These are phyloP conservation scores for Lutjanus erythropterus DNA, from an alignment of 2,113 vertebrate genomes.

Conservation along the genomic window DNA sequence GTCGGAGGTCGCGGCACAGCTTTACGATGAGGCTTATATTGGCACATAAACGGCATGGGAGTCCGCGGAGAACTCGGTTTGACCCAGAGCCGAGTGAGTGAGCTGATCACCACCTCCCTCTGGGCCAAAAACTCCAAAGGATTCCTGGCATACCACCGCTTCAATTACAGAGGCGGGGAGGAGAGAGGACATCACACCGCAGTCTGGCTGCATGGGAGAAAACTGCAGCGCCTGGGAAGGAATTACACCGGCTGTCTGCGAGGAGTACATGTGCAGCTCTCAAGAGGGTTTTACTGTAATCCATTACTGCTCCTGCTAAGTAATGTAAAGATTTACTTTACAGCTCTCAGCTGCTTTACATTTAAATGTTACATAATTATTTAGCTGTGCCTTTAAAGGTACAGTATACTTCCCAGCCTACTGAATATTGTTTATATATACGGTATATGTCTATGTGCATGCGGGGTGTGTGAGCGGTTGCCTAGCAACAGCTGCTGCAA, in stretches of 20 bases:
- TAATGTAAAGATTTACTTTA: background rate
- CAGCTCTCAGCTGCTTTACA: background rate
- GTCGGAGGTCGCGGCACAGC: constrained; percentile 42
- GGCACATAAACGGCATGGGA: constrained; percentile 17
- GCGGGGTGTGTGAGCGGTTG: constrained; percentile 45
- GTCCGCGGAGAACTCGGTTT: constrained; percentile 40
- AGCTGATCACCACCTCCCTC: constrained; percentile 67
- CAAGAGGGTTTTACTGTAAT: background rate
- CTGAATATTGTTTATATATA: constrained; percentile 23
- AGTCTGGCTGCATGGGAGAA: constrained; percentile 26
- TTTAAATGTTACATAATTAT: background rate
- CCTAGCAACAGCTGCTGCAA: constrained; percentile 65
- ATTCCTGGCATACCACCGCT: constrained; percentile 69
- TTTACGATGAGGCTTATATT: constrained; percentile 36
- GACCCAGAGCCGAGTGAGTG: constrained; percentile 61
- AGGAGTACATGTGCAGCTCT: background rate
- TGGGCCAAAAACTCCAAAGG: constrained; percentile 60
- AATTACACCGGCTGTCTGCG: background rate
- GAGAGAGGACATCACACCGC: constrained; percentile 13
- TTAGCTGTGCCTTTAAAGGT: background rate
- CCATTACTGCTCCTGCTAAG: background rate
- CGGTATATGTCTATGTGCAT: background rate
- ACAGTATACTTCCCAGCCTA: background rate
- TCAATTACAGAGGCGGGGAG: constrained; percentile 47
- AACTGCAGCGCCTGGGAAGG: background rate